Percentiles rank a stretch among this genome's conserved stretches.
phyloP scores from a whole-genome alignment of 2,797 vertebrate species.

The Astyanax mexicanus region DNA sequence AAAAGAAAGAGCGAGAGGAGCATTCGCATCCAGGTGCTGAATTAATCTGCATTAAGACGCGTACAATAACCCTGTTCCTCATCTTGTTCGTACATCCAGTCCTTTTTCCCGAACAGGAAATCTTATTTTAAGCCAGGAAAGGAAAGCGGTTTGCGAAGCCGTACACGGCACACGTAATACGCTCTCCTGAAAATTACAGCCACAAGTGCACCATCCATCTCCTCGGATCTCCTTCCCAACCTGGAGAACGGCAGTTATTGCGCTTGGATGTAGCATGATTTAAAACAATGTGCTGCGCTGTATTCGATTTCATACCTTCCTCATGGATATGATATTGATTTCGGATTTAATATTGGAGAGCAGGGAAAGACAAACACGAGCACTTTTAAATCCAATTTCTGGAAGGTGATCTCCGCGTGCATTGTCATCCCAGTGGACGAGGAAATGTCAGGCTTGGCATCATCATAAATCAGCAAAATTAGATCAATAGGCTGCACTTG shows the following conservation, averaged over 20 bases:
- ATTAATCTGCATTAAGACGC: conserved; percentile 3
- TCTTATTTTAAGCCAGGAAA: neutral
- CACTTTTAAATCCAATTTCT: conserved; percentile 72
- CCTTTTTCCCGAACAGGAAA: neutral
- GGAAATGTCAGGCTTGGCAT: conserved; percentile 72
- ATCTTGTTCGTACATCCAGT: neutral
- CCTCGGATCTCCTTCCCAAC: conserved; percentile 16
- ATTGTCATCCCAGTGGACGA: conserved; percentile 64
- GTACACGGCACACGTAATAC: neutral
- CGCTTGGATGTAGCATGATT: conserved; percentile 26
- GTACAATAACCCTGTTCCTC: neutral
- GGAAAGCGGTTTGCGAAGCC: neutral
- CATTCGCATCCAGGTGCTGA: neutral
- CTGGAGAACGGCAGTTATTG: conserved; percentile 12
- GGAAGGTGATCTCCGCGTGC: conserved; percentile 58
- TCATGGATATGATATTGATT: conserved; percentile 47
- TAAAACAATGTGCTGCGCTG: conserved; percentile 27
- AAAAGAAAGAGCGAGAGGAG: conserved; percentile 16
- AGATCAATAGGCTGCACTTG: conserved; percentile 62
- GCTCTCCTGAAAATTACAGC: conserved; percentile 5
- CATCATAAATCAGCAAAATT: conserved; percentile 71
- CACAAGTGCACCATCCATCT: conserved; percentile 25
- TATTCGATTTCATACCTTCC: conserved; percentile 49
- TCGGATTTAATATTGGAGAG: conserved; percentile 54
- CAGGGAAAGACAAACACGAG: conserved; percentile 64